A percentile compares a stretch with the other conserved stretches of the same genome.
These are phyloP conservation scores for Emydoidea blandingii DNA, from an alignment of 2,797 vertebrate genomes.

Conservation along the genomic window DNA sequence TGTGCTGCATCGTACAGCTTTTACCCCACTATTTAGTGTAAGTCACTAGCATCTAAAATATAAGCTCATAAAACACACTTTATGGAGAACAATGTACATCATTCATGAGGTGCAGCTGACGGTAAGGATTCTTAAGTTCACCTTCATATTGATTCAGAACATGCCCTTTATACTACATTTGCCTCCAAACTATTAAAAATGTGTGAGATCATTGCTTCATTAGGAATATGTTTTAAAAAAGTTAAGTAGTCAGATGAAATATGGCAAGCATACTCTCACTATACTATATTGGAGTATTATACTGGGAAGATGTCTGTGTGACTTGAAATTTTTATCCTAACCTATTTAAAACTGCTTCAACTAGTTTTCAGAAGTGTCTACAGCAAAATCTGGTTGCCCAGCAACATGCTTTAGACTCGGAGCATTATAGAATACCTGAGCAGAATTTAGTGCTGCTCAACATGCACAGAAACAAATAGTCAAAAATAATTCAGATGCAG, in stretches of 20 bases:
- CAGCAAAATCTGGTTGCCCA: conserved; percentile 51
- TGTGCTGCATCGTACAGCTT: neutral
- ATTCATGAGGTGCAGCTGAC: neutral
- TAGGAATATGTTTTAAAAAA: conserved; percentile 7
- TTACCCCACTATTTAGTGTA: neutral
- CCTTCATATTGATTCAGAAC: neutral
- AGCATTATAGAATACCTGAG: conserved; percentile 37
- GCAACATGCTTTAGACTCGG: conserved; percentile 46
- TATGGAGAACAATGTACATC: neutral
- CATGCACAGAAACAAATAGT: conserved; percentile 5
- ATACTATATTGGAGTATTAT: neutral
- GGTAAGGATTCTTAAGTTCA: neutral
- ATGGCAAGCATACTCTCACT: neutral
- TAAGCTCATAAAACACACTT: neutral
- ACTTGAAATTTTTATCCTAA: conserved; percentile 38
- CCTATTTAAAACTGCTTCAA: neutral
- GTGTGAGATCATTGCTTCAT: neutral
- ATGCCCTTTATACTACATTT: neutral
- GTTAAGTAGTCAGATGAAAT: neutral
- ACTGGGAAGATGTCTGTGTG: neutral
- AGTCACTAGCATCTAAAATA: neutral
- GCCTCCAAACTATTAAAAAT: neutral
- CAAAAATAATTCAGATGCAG: conserved; percentile 9
- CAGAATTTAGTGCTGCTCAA: conserved; percentile 19
- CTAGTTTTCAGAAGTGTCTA: conserved; percentile 14